Evolutionary conservation across 2,888 invertebrate genomes (phyloP), one percentile per base, ranked within the genome.

Genomic region (Watsonalla binaria): DNA sequence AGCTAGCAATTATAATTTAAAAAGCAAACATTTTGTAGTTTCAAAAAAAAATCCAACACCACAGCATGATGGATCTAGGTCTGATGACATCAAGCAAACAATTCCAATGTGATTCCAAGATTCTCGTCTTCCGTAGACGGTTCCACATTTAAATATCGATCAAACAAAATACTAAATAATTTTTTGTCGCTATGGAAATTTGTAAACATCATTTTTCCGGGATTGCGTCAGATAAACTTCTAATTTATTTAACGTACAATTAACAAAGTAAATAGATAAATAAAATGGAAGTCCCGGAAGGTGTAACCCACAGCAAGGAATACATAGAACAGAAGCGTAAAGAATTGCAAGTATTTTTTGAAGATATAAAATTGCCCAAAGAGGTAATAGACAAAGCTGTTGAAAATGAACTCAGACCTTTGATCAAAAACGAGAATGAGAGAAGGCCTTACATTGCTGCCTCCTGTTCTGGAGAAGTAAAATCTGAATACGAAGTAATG

Each of bases 401-500:
- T 49, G 86, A 89, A 65, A 89, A 90, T 68, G 90, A 90, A 68
- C 69, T 90, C 2, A 76, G 68, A 54, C 84, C 82, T 5, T 51
- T 82, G 33, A 74, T 61, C 11, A 67, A 72, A 15, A 68, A 64
- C 46, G 61, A 72, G 46, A 54, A 61, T 8, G 42, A 11, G 42
- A 42, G 9, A 57, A 65, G 64, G 46, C 81, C 86, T 14, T 90
- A 90, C 47, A 90, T 90, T 60, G 72, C 81, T 13, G 84, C 90
- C n/a, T 84, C 84, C 4, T 63, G 59, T 24, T 59, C 78, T 11
- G 86, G 84, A 0, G 74, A 78, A 58, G 63, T 84, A 0, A 84
- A 80, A 62, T 78, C 87, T 0, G 90, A 90, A 57, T 84, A 84
- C 58, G 90, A 90, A 62, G 85, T 90, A 6, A 87, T 90, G 90